These are phyloP conservation scores for Tanypteryx hageni DNA, from an alignment of 2,888 invertebrate species.

Conservation along the genomic window DNA sequence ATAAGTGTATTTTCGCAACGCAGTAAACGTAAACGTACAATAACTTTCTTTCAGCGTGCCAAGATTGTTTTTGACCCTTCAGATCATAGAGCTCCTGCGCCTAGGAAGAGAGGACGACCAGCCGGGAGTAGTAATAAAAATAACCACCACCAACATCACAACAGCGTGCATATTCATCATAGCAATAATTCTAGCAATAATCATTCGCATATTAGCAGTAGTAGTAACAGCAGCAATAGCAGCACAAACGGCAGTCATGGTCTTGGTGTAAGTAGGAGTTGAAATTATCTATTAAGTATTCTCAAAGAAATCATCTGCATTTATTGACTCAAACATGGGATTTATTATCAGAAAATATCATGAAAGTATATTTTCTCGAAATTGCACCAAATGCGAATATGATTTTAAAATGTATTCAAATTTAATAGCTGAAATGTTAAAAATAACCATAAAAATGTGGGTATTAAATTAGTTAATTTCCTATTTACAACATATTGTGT, in stretches of 20 bases:
- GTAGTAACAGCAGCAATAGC: constrained; percentile 50
- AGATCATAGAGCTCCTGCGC: constrained; percentile 84
- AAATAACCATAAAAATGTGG: neutral
- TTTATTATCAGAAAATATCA: too few relatives aligned
- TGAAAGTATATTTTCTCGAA: too few relatives aligned
- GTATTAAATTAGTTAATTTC: neutral
- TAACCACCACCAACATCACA: constrained; percentile 61
- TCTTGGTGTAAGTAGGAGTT: constrained; percentile 67
- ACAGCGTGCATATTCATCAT: constrained; percentile 14
- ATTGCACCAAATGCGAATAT: neutral
- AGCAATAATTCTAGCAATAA: constrained; percentile 46
- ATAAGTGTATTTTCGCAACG: neutral
- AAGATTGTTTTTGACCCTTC: constrained; percentile 92
- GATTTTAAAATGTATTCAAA: neutral
- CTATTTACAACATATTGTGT: neutral
- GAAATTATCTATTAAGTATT: neutral
- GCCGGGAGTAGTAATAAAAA: constrained; percentile 78
- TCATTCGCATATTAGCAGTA: constrained; percentile 48
- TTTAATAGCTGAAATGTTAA: neutral
- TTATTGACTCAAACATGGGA: too few relatives aligned
- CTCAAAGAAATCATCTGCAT: neutral
- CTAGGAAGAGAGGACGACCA: constrained; percentile 83
- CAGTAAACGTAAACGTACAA: neutral
- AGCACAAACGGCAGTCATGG: constrained; percentile 73
- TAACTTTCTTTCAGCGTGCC: constrained; percentile 79